Base-by-base conservation (phyloP, 2,888 invertebrate genomes). In the Eumacrocentrus americanus region DNA sequence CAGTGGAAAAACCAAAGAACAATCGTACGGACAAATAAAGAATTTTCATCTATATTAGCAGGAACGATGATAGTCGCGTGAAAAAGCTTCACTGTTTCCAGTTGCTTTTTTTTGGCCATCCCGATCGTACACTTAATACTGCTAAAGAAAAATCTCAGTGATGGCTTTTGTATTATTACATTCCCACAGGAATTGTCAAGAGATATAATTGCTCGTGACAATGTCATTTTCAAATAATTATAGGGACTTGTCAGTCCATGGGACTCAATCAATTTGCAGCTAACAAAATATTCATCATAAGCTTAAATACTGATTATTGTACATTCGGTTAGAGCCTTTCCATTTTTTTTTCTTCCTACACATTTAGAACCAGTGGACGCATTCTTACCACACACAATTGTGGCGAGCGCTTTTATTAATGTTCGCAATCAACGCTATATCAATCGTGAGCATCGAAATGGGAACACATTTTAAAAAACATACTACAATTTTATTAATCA, bases 231-330 rank as follows among this genome's bases (percentile, higher is more conserved):
- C n/a, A n/a, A n/a, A n/a, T n/a, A n/a, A n/a, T n/a, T n/a, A n/a
- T n/a, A n/a, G n/a, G n/a, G n/a, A n/a, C n/a, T n/a, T n/a, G n/a
- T n/a, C n/a, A n/a, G n/a, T n/a, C n/a, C n/a, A n/a, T 52, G 40
- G 34, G 40, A 16, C 40, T 52, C 40, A 3, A 40, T 52, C 23
- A 40, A 23, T 52, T 38, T 40, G 52, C 52, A 53, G 58, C 51
- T 59, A 59, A 62, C 55, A 65, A 64, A 65, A 63, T 59, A 67
- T 64, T 48, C 46, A 29, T 29, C n/a, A 42, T 61, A 66, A 67
- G 66, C 67, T 64, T 67, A 67, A 67, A 67, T 67, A 67, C 67
- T 67, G 67, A 66, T 67, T 67, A 67, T 67, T 67, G 67, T 66
- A 67, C 67, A 60, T 60, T 60, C 60, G 64, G 61, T 67, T 64